Evolutionary conservation across 1,140 invertebrate genomes (phyloP).

Genomic region (Pseudomyrmex dendroicus): DNA sequence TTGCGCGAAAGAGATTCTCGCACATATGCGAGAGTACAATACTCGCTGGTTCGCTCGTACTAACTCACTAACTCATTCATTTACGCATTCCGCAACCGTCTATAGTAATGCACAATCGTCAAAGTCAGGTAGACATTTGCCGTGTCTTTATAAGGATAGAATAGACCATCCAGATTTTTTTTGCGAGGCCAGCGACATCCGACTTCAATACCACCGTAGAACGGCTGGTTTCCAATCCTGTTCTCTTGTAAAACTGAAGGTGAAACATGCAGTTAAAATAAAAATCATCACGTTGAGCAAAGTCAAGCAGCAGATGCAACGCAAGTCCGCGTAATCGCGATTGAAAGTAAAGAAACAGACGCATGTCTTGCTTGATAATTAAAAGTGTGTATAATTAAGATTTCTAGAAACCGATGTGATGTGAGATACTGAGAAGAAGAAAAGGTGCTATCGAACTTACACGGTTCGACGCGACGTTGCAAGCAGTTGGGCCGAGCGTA

Average conservation of each 20-base stretch:
- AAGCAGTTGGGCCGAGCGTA: background rate
- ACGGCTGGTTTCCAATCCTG: background rate
- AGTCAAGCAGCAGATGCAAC: background rate
- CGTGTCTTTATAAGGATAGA: conserved; percentile 55
- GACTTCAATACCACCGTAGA: background rate
- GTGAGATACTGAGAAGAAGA: background rate
- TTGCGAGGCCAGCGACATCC: conserved; percentile 30
- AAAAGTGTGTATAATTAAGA: conserved; percentile 3
- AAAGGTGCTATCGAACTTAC: background rate
- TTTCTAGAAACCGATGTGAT: conserved; percentile 1
- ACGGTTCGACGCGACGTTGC: background rate
- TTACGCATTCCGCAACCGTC: conserved; percentile 32
- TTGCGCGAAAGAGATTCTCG: conserved; percentile 71
- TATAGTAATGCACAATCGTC: conserved; percentile 68
- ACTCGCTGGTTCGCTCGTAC: conserved; percentile 10
- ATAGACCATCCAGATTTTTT: conserved; percentile 65
- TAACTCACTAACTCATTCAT: conserved; percentile 5
- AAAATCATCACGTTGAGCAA: conserved; percentile 5
- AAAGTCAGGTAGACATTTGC: conserved; percentile 68
- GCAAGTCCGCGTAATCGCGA: background rate
- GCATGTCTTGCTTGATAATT: background rate
- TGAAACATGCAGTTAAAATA: background rate
- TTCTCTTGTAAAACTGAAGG: background rate
- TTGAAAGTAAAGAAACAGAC: background rate
- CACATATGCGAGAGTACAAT: conserved; percentile 51